These are phyloP conservation scores for Nautilus pompilius DNA, from an alignment of 1,140 invertebrate genomes.

Conservation along the genomic window DNA sequence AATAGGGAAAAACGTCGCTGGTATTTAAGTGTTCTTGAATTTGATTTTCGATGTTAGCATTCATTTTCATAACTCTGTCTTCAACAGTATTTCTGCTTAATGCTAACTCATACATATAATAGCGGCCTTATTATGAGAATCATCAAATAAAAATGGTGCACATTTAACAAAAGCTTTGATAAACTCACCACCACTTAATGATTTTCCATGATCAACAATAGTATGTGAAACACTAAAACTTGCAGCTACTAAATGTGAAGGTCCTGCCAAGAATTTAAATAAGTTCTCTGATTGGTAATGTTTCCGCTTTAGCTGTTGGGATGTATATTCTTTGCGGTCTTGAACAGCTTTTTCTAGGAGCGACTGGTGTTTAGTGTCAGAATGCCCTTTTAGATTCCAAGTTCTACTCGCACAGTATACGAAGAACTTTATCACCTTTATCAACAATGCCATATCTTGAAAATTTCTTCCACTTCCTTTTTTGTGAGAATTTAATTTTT, in stretches of 20 bases:
- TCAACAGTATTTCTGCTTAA: background rate
- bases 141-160: background rate
- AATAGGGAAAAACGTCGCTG: no score
- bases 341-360: no score
- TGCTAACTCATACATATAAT: background rate
- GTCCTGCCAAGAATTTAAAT: background rate
- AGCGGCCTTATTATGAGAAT: background rate
- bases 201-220: background rate
- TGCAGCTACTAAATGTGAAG: background rate
- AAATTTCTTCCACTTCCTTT: background rate
- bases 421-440: background rate
- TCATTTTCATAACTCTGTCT: background rate
- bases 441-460: background rate
- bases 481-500: background rate
- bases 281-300: background rate
- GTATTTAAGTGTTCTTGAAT: background rate
- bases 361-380: no score
- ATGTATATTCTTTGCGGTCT: background rate
- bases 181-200: background rate
- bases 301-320: background rate
- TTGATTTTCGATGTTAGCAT: background rate
- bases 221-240: background rate
- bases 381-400: background rate
- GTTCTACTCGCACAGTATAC: background rate
- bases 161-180: background rate